Base-by-base conservation (phyloP, 2,888 invertebrate species). In the Epistrophe grossulariae region DNA sequence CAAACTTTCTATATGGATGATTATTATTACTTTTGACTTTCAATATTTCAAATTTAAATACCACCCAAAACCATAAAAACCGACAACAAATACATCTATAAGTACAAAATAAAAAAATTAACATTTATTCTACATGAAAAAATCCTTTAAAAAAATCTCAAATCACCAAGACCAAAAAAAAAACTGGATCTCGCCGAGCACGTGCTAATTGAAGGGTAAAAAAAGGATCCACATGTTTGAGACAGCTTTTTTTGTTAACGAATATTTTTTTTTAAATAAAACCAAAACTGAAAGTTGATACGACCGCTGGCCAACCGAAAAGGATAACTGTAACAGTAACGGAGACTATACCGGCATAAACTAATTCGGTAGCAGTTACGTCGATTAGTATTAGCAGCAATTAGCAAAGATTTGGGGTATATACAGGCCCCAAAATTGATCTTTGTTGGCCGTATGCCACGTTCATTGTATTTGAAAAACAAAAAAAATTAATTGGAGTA, bases 341-440 rank as follows among this genome's bases (percentile, higher is more conserved):
- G 87, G 87, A 83, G 79, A 87, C 79, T 83, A 87, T 72, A 78
- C 35, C 71, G 78, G 71, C 87, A 87, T 60, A 83, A 79, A 87
- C 83, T 83, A 87, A 83, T 87, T 87, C 87, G 62, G 87, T 87
- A 87, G 87, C 87, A 87, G 87, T 87, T 87, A 87, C 76, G 87
- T 87, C 87, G 87, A 83, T 83, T 87, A 87, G 87, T 71, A 83
- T 87, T 87, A 87, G 79, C 83, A 72, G 60, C 83, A 76, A 79
- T 79, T 83, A 76, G 72, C 60, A 71, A 55, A 82, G 79, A 83
- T 85, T 81, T 73, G 50, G 68, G 70, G 66, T 70, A 38, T 38
- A 40, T 35, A 70, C 38, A 43, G 62, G 48, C 48, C 62, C 38
- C 71, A 71, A 48, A 11, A 15, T 66, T 76, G 76, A 72, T 78